These are phyloP conservation scores for Mythimna loreyi DNA, from an alignment of 2,888 invertebrate genomes.

Conservation along the genomic window DNA sequence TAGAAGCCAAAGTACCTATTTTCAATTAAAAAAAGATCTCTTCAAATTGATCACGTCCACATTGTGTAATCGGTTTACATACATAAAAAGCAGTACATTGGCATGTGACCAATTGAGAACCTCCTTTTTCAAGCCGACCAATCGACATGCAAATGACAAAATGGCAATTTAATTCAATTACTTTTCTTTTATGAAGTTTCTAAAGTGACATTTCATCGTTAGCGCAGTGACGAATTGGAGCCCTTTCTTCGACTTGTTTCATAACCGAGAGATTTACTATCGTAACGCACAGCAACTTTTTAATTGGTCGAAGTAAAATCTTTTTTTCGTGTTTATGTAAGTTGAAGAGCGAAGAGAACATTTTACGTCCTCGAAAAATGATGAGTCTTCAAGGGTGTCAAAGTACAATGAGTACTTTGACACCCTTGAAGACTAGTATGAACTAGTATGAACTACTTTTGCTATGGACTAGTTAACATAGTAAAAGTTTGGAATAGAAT, in stretches of 20 bases:
- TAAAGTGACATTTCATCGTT: conserved; percentile 50
- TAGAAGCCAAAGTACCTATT: conserved; percentile 23
- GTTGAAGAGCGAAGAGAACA: conserved; percentile 5
- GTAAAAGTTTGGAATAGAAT: too few species aligned
- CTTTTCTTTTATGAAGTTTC: conserved; percentile 47
- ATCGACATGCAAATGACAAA: conserved; percentile 52
- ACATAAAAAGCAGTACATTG: conserved; percentile 37
- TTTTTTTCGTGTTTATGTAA: conserved; percentile 18
- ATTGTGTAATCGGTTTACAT: conserved; percentile 38
- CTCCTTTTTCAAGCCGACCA: conserved; percentile 25
- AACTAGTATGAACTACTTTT: background rate
- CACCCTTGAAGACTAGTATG: too few species aligned
- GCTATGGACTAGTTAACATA: too few species aligned
- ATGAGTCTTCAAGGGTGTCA: background rate
- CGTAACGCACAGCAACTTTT: conserved; percentile 8
- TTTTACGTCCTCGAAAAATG: background rate
- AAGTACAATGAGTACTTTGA: too few species aligned
- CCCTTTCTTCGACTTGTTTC: conserved; percentile 46
- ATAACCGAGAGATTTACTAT: conserved; percentile 35
- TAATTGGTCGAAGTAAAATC: conserved; percentile 26
- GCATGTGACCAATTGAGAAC: conserved; percentile 32
- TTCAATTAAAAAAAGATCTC: conserved; percentile 43
- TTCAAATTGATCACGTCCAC: conserved; percentile 42
- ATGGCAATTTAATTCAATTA: conserved; percentile 50
- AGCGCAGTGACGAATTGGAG: conserved; percentile 47